Base-by-base conservation (phyloP, 2,888 invertebrate genomes). In the Drosophila fulvimacula region DNA sequence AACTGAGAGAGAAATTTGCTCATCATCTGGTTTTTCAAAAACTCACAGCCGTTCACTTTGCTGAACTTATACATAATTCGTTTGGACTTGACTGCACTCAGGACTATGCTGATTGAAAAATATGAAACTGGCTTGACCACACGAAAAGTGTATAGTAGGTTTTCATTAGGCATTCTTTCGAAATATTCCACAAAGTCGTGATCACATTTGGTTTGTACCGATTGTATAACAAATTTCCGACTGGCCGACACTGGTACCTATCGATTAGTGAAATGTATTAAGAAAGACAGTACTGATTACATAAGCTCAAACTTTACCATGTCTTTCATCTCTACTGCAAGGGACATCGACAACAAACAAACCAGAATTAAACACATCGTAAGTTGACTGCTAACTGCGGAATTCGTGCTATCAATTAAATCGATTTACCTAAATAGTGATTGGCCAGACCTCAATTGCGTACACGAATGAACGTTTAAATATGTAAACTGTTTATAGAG, bases 121-220 rank as follows among this genome's bases (percentile, higher is more conserved):
- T 44, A 0, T 0, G 34, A 9, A 4, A 53, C 53, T 10, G 39
- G 5, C n/a, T 55, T 73, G 0, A 46, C 44, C 0, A 78, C 76
- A 0, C 60, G 63, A 7, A 78, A 78, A 1, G 64, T 57, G 5
- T 69, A 49, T 0, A 79, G 58, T 0, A 1, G 13, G 32, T 38
- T n/a, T 5, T 55, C 17, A 17, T 27, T 30, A 1, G 65, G 52
- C 24, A 55, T 48, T 24, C 30, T 44, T 0, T 10, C 27, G 32
- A 81, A 79, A 11, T 71, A 73, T 30, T 73, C 66, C 17, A 81
- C 78, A 41, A 49, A 57, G 19, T 81, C 49, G 24, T 69, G 69
- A 62, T 79, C 81, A 19, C 67, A 60, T 1, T 27, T 24, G 11
- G 78, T 77, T 24, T 69, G 42, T n/a, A 69, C 17, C 6, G 73